Evolutionary conservation across 2,888 invertebrate genomes (phyloP).

Genomic region (Sthenelais limicola): DNA sequence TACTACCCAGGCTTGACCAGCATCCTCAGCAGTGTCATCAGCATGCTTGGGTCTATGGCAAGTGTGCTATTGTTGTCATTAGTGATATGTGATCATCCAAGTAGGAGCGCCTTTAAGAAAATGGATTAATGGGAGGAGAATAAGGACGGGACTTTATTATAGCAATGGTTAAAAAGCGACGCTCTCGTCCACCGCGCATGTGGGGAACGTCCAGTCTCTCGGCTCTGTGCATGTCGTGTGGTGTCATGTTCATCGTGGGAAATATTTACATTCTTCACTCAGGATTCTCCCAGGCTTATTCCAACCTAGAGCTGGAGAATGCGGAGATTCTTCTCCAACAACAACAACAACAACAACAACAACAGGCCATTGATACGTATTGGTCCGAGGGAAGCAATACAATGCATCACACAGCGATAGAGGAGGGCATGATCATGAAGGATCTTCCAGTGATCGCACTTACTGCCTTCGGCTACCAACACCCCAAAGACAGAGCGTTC

Average conservation of each 20-base stretch:
- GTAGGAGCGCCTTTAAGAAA: too few relatives aligned
- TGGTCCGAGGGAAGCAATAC: too few relatives aligned
- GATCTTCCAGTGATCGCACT: slow-evolving; percentile 15
- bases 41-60: too few relatives aligned
- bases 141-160: too few relatives aligned
- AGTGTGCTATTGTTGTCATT: too few relatives aligned
- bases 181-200: slow-evolving; percentile 31
- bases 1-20: too few relatives aligned
- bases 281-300: slow-evolving; percentile 34
- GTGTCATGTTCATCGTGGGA: slow-evolving; percentile 31
- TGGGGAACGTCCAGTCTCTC: slow-evolving; percentile 17
- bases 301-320: background rate
- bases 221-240: slow-evolving; percentile 26
- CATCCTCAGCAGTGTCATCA: too few relatives aligned
- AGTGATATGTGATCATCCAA: too few relatives aligned
- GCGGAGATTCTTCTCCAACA: background rate
- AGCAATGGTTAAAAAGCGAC: slow-evolving; percentile 27
- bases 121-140: too few relatives aligned
- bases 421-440: background rate
- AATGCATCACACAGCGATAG: too few relatives aligned
- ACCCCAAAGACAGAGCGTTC: too few relatives aligned
- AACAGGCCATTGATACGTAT: too few relatives aligned
- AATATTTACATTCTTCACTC: slow-evolving; percentile 35
- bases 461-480: slow-evolving; percentile 13
- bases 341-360: background rate